A percentile compares a stretch with the other conserved stretches of the same genome.
Evolutionary conservation across 2,888 invertebrate genomes (phyloP).

Genomic region (Hypercompe scribonia): DNA sequence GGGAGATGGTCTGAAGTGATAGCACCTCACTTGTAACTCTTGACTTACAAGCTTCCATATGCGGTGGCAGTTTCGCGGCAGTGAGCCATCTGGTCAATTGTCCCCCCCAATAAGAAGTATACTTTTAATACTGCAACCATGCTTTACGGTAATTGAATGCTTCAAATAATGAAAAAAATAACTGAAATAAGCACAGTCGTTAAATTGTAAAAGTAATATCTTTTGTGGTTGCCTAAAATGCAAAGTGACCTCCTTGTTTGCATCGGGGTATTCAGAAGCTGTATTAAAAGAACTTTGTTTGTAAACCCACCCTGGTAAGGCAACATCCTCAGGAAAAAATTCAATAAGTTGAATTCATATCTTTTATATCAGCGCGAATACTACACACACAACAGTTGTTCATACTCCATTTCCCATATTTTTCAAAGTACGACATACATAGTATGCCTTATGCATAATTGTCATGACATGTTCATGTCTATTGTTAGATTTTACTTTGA

Average conservation of each 20-base stretch:
- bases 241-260: neutral
- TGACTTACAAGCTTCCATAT: too few relatives aligned
- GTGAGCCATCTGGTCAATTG: too few relatives aligned
- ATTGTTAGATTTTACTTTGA: constrained; percentile 17
- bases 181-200: neutral
- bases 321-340: neutral
- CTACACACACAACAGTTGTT: neutral
- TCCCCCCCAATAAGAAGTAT: too few relatives aligned
- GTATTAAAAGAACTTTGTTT: neutral
- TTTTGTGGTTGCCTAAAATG: neutral
- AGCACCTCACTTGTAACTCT: too few relatives aligned
- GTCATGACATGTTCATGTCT: neutral
- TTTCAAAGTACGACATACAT: neutral
- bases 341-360: neutral
- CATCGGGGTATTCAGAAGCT: neutral
- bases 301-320: neutral
- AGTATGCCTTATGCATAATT: neutral
- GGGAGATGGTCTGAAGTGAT: too few relatives aligned
- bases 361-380: neutral
- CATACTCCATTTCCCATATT: neutral
- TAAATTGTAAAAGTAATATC: neutral
- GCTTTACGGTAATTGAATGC: too few relatives aligned
- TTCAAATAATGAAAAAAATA: neutral
- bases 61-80: too few relatives aligned
- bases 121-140: too few relatives aligned